A percentile compares a stretch with the other conserved stretches of the same genome.
These are phyloP conservation scores for Eupleurogrammus muticus DNA, from an alignment of 2,797 vertebrate species.

Conservation along the genomic window DNA sequence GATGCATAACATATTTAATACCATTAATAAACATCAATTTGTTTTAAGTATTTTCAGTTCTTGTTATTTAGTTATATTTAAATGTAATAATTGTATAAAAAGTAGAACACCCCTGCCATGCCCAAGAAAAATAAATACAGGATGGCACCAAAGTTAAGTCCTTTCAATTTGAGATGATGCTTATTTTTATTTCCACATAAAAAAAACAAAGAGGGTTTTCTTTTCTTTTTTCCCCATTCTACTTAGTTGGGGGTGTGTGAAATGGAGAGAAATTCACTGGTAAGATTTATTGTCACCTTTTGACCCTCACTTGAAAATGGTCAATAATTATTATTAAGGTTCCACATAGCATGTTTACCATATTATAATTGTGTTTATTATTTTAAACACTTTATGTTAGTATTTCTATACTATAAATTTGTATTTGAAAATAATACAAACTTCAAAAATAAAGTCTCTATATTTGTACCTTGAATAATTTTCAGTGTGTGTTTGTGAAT, in stretches of 20 bases:
- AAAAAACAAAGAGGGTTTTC: neutral
- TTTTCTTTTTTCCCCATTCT: neutral
- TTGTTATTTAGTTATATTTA: constrained; percentile 17
- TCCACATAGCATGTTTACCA: neutral
- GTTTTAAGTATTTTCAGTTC: constrained; percentile 16
- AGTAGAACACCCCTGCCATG: constrained; percentile 23
- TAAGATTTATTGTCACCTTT: neutral
- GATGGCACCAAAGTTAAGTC: constrained; percentile 2
- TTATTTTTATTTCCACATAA: constrained; percentile 1
- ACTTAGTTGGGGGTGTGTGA: neutral
- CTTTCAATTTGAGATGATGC: constrained; percentile 3
- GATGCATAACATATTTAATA: constrained; percentile 7
- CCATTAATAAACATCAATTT: neutral
- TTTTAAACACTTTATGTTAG: no score
- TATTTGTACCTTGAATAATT: no score
- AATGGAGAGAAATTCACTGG: constrained; percentile 6
- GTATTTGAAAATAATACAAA: no score
- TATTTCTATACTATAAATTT: no score
- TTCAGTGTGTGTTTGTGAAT: neutral
- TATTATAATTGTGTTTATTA: no score
- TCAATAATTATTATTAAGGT: neutral
- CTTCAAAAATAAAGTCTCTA: no score
- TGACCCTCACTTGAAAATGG: neutral
- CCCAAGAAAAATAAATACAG: constrained; percentile 23
- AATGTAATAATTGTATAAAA: constrained; percentile 27